Evolutionary conservation across 2,888 invertebrate genomes (phyloP), one percentile per base, ranked within the genome.

Genomic region (Tubiluchus corallicola): DNA sequence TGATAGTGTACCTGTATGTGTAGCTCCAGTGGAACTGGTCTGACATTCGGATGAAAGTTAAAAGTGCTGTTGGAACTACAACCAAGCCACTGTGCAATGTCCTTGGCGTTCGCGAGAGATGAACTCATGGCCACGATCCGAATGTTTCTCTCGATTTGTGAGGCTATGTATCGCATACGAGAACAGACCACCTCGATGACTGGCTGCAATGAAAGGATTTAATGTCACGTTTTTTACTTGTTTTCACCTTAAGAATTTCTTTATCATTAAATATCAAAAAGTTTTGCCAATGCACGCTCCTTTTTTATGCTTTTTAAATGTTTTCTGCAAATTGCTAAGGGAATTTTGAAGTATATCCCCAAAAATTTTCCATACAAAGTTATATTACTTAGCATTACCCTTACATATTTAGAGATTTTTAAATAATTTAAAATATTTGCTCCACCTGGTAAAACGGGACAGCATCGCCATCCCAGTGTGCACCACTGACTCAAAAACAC

Each of bases 21-120:
- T 40, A 98, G 68, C 61, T 98, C 94, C 17, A 99, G 67, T 0
- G 92, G 92, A 37, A 92, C 72, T 0, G 96, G 98, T 1, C 98
- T 71, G 2, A 96, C 94, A 58, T 87, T 90, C 0, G 98, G 96
- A 60, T 96, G 94, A 68, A 99, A 99, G 70, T 98, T 99, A 68
- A 96, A 99, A 2, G 88, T 84, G 19, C 82, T 78, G 54, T 87
- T 84, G 2, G 88, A 76, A 54, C 80, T 81, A 58, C 92, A 92
- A 17, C 94, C 94, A 38, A 96, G 69, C 96, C 96, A 96, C 59
- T 88, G 85, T 0, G 90, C 81, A 3, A 92, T 78, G 65, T 96
- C 94, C 51, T 83, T 76, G 0, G 96, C 92, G 69, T 96, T 94
- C 15, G 87, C 82, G 42, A 98, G 68, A 0, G 96, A 90, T 0